Percentiles rank a stretch among this genome's conserved stretches.
These are phyloP conservation scores for Cotesia typhae DNA, from an alignment of 1,140 invertebrate species.

Conservation along the genomic window DNA sequence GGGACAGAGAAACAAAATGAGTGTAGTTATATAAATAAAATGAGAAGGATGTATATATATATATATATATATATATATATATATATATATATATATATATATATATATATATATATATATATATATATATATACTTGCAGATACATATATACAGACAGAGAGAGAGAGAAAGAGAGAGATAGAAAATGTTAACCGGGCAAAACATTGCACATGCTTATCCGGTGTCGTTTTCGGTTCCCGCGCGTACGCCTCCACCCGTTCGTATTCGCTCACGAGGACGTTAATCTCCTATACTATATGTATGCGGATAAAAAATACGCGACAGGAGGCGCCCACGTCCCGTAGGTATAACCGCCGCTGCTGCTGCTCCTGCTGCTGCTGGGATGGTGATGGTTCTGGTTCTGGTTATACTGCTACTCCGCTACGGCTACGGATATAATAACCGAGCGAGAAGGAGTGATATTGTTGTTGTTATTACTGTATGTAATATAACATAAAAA, in stretches of 20 bases:
- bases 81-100: background rate
- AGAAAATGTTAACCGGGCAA: constrained; percentile 1
- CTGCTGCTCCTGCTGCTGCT: too few species aligned
- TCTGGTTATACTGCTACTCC: too few species aligned
- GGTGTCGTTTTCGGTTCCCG: constrained; percentile 27
- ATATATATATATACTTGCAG: background rate
- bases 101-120: background rate
- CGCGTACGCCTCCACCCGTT: constrained; percentile 17
- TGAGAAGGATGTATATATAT: background rate
- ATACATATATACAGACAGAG: background rate
- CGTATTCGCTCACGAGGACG: constrained; percentile 16
- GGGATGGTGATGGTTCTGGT: too few species aligned
- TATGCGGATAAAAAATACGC: constrained; percentile 16
- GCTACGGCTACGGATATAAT: background rate
- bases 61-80: background rate
- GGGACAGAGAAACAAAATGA: background rate
- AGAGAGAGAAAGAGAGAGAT: background rate
- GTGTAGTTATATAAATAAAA: too few species aligned
- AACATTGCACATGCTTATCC: constrained; percentile 26
- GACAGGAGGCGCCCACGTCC: constrained; percentile 23
- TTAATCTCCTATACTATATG: constrained; percentile 23
- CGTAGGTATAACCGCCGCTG: background rate
- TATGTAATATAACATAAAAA: too few species aligned
- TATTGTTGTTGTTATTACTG: background rate
- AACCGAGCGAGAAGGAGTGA: constrained; percentile 7